Evolutionary conservation across 2,888 invertebrate genomes (phyloP).

Genomic region (Drosophila gaucha): DNA sequence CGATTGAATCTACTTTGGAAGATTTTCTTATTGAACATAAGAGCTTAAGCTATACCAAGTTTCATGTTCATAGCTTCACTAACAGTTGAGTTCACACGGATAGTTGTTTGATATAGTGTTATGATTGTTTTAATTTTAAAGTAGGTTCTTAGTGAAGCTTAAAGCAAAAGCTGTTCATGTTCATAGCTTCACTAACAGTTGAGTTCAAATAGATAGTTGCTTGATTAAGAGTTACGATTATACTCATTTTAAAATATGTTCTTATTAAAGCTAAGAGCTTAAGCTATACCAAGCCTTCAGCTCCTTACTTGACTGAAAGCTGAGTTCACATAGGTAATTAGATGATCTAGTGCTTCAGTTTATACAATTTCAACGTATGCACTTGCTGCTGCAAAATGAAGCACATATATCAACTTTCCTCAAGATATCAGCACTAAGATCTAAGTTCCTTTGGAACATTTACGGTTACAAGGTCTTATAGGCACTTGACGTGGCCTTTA

Average conservation of each 20-base stretch:
- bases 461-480: neutral
- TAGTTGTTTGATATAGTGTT: neutral
- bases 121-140: neutral
- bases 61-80: neutral
- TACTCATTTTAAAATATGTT: neutral
- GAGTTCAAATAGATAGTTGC: neutral
- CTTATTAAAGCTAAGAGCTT: neutral
- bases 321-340: conserved; percentile 1
- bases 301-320: neutral
- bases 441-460: too few species aligned
- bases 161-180: neutral
- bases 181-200: neutral
- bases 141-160: neutral
- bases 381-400: neutral
- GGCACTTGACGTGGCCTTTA: neutral
- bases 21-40: neutral
- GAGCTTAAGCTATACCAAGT: neutral
- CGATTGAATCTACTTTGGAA: neutral
- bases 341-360: neutral
- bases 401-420: too few species aligned
- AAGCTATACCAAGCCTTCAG: neutral
- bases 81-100: neutral
- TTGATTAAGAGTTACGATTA: neutral
- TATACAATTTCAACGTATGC: neutral
- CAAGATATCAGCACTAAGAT: too few species aligned